Evolutionary conservation across 2,888 invertebrate species (phyloP), one percentile per base, ranked within the genome.

Genomic region (Heteromyza rotundicornis): DNA sequence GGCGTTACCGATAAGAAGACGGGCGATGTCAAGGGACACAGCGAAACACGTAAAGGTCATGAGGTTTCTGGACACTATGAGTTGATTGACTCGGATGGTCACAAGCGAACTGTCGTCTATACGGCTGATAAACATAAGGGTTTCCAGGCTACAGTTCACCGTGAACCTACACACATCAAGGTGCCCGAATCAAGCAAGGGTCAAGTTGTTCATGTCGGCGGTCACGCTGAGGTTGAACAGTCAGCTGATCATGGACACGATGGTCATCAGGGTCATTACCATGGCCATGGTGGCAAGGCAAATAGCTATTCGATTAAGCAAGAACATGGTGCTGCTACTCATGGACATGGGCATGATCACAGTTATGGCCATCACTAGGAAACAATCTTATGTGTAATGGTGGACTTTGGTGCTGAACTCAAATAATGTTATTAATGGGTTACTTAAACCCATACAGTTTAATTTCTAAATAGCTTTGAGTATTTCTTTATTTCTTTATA

Each of bases 51-150:
- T 23, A 70, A 77, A 44, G 78, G 77, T 56, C 71, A 78, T 64
- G 73, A 75, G 69, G 77, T 78, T 60, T 68, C 73, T 68, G 77
- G 77, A 59, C 76, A 77, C 54, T 77, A 77, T 58, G 77, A 77
- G 74, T 69, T 77, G 71, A 72, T 77, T 62, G 78, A 77, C 58
- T 75, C 77, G 63, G 78, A 77, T 66, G 77, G 77, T 27, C 78
- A 77, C 68, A 77, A 77, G 69, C 70, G 77, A 27, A 78, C 76
- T 51, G 77, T 77, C 64, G 71, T 74, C 68, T 77, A 78, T 50
- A 75, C 76, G 0, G 77, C 78, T 24, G 77, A 78, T 54, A 78
- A 78, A 61, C 78, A 77, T 62, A 74, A 69, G 64, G 77, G 77
- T 1, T 77, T 78, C 68, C 68, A 76, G 63, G 78, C 78, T 1